A percentile compares a stretch with the other conserved stretches of the same genome.
Conservation (phyloP, 2,888 invertebrate genomes). For the Tholera decimalis region DNA sequence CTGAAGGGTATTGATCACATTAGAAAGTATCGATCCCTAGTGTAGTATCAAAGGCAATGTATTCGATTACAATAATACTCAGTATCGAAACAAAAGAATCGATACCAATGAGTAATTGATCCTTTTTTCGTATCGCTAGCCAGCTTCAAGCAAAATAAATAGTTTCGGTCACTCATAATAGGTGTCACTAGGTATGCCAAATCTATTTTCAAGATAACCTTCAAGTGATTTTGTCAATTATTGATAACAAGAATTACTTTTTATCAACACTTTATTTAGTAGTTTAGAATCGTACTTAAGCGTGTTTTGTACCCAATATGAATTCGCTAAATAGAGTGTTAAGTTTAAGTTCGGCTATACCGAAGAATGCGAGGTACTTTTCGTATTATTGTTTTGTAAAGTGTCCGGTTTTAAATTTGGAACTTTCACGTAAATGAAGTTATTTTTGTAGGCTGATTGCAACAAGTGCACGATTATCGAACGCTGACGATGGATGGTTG, state of each 20-base stretch:
- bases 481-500: slow-evolving; percentile 95
- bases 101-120: no score
- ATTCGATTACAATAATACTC: no score
- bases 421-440: slow-evolving; percentile 67
- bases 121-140: no score
- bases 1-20: no score
- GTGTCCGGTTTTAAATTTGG: slow-evolving; percentile 72
- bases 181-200: slow-evolving; percentile 79
- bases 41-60: no score
- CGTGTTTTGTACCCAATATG: slow-evolving; percentile 74
- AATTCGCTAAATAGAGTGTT: slow-evolving; percentile 84
- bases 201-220: slow-evolving; percentile 90
- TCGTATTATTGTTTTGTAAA: slow-evolving; percentile 60
- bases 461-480: slow-evolving; percentile 78
- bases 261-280: slow-evolving; percentile 69
- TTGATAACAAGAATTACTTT: slow-evolving; percentile 84
- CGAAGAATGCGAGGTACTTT: slow-evolving; percentile 85
- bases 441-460: slow-evolving; percentile 85
- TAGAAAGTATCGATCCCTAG: no score
- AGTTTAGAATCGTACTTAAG: slow-evolving; percentile 61
- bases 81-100: no score
- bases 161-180: slow-evolving; percentile 73
- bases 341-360: slow-evolving; percentile 77
- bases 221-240: slow-evolving; percentile 89
- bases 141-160: slow-evolving; percentile 29